Percentiles rank a stretch among this genome's conserved stretches.
phyloP scores from a whole-genome alignment of 53 echinoderm and acorn worm species.

The Astropecten irregularis region DNA sequence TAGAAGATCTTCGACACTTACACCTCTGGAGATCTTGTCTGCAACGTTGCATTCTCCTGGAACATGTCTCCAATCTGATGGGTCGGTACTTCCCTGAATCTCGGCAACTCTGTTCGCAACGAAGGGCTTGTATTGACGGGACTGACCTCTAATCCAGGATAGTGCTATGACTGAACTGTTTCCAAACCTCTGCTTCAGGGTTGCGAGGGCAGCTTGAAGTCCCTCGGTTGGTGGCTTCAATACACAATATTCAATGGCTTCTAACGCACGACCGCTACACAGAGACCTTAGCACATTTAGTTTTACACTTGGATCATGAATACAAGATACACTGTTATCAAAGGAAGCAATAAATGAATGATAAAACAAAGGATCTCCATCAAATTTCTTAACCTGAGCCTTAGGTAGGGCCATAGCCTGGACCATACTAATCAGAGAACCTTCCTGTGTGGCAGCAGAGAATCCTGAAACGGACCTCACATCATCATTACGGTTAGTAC shows the following conservation, averaged over 20 bases:
- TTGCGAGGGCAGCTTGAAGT: conserved; percentile 30
- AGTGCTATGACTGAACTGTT: too few relatives aligned
- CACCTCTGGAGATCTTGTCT: too few relatives aligned
- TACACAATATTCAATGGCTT: conserved; percentile 49
- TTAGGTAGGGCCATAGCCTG: conserved; percentile 9
- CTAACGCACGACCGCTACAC: conserved; percentile 35
- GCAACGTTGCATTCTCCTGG: too few relatives aligned
- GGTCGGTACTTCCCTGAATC: too few relatives aligned
- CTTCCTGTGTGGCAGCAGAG: neutral
- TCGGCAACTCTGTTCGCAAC: too few relatives aligned
- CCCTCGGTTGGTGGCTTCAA: conserved; percentile 44
- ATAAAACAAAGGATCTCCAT: conserved; percentile 48
- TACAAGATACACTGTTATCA: conserved; percentile 38
- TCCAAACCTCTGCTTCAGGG: conserved; percentile 55
- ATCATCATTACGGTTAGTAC: neutral
- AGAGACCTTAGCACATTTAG: conserved; percentile 49
- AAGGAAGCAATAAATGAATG: conserved; percentile 46
- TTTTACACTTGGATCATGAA: conserved; percentile 35
- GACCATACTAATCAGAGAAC: neutral
- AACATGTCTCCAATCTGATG: too few relatives aligned
- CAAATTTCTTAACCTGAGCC: conserved; percentile 46
- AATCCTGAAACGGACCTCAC: neutral
- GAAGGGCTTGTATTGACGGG: too few relatives aligned
- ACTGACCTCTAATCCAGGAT: too few relatives aligned
- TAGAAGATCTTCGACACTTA: too few relatives aligned